Evolutionary conservation across 2,113 vertebrate genomes (phyloP).

Genomic region (Tauraco erythrolophus): DNA sequence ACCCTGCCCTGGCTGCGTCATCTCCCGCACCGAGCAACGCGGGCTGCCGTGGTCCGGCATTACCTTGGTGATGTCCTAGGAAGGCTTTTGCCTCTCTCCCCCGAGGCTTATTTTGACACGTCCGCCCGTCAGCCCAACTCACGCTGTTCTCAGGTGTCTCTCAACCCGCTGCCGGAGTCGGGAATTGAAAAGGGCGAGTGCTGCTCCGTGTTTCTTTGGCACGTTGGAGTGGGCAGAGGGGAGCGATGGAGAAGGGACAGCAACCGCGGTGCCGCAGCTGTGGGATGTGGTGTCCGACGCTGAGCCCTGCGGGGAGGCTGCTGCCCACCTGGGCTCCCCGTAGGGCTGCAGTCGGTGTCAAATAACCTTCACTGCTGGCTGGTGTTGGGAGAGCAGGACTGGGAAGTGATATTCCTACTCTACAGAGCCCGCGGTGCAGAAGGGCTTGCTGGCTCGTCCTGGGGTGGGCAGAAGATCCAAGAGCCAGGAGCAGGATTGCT

Average conservation of each 20-base stretch:
- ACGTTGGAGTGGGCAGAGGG: rapidly evolving
- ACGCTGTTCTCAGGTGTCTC: neutral
- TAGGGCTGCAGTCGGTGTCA: neutral
- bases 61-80: neutral
- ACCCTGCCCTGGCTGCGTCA: neutral
- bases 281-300: neutral
- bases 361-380: neutral
- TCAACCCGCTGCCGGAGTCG: neutral
- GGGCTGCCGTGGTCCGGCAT: neutral
- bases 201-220: neutral
- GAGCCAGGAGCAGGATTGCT: neutral
- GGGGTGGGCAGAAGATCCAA: neutral
- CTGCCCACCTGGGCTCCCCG: rapidly evolving
- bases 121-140: neutral
- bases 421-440: neutral
- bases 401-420: neutral
- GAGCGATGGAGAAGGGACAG: rapidly evolving
- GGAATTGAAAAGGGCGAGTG: neutral
- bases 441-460: neutral
- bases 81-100: neutral
- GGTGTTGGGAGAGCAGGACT: neutral
- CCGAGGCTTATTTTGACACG: rapidly evolving
- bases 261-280: neutral
- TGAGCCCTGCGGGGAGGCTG: neutral
- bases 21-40: rapidly evolving